Evolutionary conservation across 1,140 invertebrate genomes (phyloP).

Genomic region (Proales similis): DNA sequence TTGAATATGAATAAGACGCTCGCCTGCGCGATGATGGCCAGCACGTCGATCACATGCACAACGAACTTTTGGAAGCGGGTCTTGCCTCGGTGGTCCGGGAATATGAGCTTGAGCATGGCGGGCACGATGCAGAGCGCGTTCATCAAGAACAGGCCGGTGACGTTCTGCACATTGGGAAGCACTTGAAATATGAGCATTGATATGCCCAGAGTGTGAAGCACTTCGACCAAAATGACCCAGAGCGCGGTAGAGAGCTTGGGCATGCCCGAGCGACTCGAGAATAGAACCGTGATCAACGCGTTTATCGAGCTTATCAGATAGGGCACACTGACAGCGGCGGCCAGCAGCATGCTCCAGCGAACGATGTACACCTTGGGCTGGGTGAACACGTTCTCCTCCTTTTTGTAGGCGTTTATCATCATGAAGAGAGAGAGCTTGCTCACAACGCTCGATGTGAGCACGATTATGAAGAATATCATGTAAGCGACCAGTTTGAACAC

Average conservation of each 20-base stretch:
- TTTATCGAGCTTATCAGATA: slow-evolving; percentile 12
- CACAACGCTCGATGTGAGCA: slow-evolving; percentile 12
- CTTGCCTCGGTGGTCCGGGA: not conserved
- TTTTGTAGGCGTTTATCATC: slow-evolving; percentile 18
- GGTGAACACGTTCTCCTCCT: not conserved
- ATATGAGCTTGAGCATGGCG: slow-evolving; percentile 23
- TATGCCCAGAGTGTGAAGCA: slow-evolving; percentile 14
- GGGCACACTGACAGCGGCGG: slow-evolving; percentile 2
- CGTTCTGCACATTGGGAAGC: slow-evolving; percentile 15
- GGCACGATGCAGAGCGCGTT: slow-evolving; percentile 30
- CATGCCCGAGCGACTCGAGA: not conserved
- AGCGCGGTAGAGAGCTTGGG: not conserved
- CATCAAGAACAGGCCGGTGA: slow-evolving; percentile 33
- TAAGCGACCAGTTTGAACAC: slow-evolving; percentile 19
- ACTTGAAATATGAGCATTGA: slow-evolving; percentile 19
- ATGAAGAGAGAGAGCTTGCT: slow-evolving; percentile 29
- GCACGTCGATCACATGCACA: slow-evolving; percentile 4
- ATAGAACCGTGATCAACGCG: not conserved
- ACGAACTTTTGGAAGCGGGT: slow-evolving; percentile 29
- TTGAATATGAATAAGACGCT: slow-evolving; percentile 27
- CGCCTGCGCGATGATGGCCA: slow-evolving; percentile 8
- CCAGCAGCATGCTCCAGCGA: slow-evolving; percentile 10
- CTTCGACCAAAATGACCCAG: slow-evolving; percentile 29
- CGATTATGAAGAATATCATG: slow-evolving; percentile 23
- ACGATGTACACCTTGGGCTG: slow-evolving; percentile 20